Conservation (phyloP, 2,113 vertebrate species). For the Eleginops maclovinus region DNA sequence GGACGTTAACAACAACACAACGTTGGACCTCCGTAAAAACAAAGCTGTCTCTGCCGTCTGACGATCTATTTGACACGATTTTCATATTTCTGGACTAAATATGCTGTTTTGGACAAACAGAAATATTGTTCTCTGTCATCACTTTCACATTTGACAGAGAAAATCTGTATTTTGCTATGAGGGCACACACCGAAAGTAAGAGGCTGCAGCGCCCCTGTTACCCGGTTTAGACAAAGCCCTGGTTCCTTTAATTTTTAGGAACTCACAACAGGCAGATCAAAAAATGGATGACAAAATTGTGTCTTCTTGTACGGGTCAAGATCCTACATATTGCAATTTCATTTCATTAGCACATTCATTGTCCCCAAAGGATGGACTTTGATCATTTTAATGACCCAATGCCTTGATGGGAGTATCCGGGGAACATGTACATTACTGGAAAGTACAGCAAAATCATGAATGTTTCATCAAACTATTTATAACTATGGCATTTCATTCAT, state of each 20-base stretch:
- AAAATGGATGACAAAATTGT: neutral
- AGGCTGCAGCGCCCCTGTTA: too few relatives aligned
- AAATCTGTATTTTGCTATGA: too few relatives aligned
- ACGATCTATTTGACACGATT: too few relatives aligned
- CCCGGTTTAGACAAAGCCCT: too few relatives aligned
- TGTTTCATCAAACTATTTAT: neutral
- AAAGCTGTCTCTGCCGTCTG: too few relatives aligned
- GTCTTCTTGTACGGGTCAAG: neutral
- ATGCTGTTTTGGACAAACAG: too few relatives aligned
- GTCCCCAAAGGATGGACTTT: neutral
- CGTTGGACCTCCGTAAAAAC: too few relatives aligned
- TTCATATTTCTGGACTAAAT: too few relatives aligned
- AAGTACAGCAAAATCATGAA: neutral
- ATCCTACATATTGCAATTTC: neutral
- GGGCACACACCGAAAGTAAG: too few relatives aligned
- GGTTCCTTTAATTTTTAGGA: neutral
- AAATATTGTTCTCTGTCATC: too few relatives aligned
- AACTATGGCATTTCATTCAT: neutral
- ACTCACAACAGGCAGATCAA: neutral
- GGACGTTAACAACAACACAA: too few relatives aligned
- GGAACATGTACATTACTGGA: neutral
- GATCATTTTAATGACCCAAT: neutral
- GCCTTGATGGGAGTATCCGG: neutral
- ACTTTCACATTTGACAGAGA: too few relatives aligned
- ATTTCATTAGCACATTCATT: neutral